A percentile compares a stretch with the other conserved stretches of the same genome.
Evolutionary conservation across 2,888 invertebrate genomes (phyloP).

Genomic region (Eustalomyia histrio): DNA sequence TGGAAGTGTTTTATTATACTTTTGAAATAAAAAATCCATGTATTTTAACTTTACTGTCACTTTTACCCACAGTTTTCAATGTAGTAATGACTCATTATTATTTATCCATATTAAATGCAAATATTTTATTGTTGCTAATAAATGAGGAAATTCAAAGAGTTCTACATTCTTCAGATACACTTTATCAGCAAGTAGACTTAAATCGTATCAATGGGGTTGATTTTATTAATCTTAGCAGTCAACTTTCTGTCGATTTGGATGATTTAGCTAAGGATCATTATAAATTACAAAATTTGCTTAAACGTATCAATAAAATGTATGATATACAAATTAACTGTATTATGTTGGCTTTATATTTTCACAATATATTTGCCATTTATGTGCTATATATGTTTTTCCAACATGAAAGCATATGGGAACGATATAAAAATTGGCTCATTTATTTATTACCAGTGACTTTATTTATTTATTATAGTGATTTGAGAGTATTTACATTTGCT

Average conservation of each 20-base stretch:
- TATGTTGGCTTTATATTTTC: conserved; percentile 33
- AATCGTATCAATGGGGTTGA: conserved; percentile 6
- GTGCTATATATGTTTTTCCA: conserved; percentile 17
- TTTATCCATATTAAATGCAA: conserved; percentile 14
- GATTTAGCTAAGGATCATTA: conserved; percentile 28
- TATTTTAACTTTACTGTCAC: neutral
- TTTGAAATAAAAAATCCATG: conserved; percentile 6
- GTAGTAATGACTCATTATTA: conserved; percentile 31
- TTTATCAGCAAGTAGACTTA: neutral
- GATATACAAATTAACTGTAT: conserved; percentile 37
- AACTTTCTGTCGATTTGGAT: conserved; percentile 44
- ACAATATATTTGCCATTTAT: conserved; percentile 42
- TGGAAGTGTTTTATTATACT: neutral
- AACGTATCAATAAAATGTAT: conserved; percentile 37
- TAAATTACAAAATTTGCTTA: conserved; percentile 17
- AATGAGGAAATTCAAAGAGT: conserved; percentile 32
- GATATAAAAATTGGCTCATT: neutral
- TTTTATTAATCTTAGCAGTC: conserved; percentile 23
- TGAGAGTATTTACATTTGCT: conserved; percentile 4
- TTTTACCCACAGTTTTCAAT: conserved; percentile 12
- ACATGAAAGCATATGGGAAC: neutral
- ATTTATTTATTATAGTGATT: conserved; percentile 17
- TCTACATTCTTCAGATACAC: neutral
- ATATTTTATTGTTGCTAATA: neutral
- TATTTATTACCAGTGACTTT: neutral